Conservation (phyloP, 1,140 invertebrate genomes). For the Pseudomyrmex sp. region DNA sequence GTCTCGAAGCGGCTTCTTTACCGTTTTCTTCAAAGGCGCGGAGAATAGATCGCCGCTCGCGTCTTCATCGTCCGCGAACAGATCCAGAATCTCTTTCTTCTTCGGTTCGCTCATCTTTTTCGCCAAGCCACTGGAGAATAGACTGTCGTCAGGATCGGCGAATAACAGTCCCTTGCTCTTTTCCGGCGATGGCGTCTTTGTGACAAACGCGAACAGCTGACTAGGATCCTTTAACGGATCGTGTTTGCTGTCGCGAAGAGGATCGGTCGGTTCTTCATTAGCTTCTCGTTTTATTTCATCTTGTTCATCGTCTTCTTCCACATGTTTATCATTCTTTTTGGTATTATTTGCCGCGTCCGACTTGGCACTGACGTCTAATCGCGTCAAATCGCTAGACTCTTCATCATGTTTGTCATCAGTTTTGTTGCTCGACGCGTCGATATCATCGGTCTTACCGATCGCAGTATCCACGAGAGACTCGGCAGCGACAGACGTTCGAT, state of each 20-base stretch:
- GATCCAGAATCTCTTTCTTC: conserved; percentile 69
- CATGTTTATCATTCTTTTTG: conserved; percentile 21
- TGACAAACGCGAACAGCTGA: conserved; percentile 83
- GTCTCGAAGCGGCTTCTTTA: conserved; percentile 76
- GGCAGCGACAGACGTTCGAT: conserved; percentile 15
- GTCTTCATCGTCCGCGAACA: conserved; percentile 78
- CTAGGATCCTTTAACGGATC: conserved; percentile 82
- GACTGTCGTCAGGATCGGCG: conserved; percentile 78
- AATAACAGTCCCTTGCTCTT: conserved; percentile 76
- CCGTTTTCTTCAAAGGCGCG: conserved; percentile 64
- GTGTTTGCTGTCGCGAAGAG: conserved; percentile 78
- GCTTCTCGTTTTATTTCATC: conserved; percentile 19
- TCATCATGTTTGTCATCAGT: not conserved
- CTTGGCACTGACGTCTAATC: not conserved
- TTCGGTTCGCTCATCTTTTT: conserved; percentile 61
- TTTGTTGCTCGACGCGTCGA: not conserved
- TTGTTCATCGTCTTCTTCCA: not conserved
- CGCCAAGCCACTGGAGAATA: conserved; percentile 71
- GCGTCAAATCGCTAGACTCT: not conserved
- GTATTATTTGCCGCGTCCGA: not conserved
- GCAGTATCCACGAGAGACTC: conserved; percentile 42
- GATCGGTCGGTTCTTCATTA: conserved; percentile 72
- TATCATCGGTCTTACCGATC: conserved; percentile 33
- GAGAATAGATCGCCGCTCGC: conserved; percentile 79
- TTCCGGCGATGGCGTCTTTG: conserved; percentile 83